Evolutionary conservation across 2,797 vertebrate genomes (phyloP), one percentile per base, ranked within the genome.

Genomic region (Mormyrus hasselquistii): DNA sequence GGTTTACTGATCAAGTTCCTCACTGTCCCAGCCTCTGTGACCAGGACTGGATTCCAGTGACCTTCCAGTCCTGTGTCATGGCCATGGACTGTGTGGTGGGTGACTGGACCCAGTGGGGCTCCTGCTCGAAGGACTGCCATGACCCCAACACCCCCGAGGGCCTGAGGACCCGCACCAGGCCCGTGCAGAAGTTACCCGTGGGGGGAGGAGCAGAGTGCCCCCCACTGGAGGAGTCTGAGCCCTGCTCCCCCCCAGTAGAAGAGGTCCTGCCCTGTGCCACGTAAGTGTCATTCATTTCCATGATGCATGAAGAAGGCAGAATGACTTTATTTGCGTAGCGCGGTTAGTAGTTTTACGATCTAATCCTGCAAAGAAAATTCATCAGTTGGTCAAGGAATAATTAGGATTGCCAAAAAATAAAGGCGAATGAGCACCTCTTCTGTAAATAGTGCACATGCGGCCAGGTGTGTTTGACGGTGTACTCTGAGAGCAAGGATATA

Each of bases 21-120:
- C 9, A 94, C 12, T 93, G 86, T 94, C 92, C 1, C 94, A 99
- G 99, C 92, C 95, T 97, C 92, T 99, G 99, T 92, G 93, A 94
- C 2, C 96, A 95, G 89, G 96, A 98, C 89, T 97, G 97, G 79
- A 91, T 97, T 73, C 98, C 98, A 2, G 93, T 96, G 91, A 98
- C 96, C 0, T 96, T 98, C 95, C 98, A 98, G 94, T 96, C 98
- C 88, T 99, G 99, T 62, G 95, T 98, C 90, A 95, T 99, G 29
- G 93, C 95, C 2, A 98, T 97, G 91, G 97, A 97, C 90, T 99
- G 98, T 92, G 96, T 96, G 90, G 91, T 98, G 88, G 97, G 96
- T 0, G 97, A 98, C 69, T 99, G 99, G 99, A 92, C 94, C 0
- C 94, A 95, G 34, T 99, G 98, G 98, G 95, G 95, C 6, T 92